Evolutionary conservation across 2,113 vertebrate species (phyloP).

Genomic region (Peromyscus californicus): DNA sequence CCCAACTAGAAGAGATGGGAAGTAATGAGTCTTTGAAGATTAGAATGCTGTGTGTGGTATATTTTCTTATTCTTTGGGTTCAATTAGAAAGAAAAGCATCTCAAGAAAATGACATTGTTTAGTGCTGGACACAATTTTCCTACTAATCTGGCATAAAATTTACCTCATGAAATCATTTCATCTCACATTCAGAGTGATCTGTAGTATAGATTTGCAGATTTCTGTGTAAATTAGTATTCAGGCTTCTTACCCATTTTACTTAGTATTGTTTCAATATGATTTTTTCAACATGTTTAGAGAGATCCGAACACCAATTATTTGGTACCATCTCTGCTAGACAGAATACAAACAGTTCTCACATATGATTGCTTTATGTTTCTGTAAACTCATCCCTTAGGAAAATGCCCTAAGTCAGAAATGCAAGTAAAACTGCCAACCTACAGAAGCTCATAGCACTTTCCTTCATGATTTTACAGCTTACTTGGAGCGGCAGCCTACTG

Average conservation of each 20-base stretch:
- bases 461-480: not conserved
- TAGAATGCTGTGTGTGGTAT: not conserved
- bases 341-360: not conserved
- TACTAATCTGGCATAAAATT: not conserved
- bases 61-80: not conserved
- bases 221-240: not conserved
- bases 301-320: not conserved
- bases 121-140: not conserved
- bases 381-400: not conserved
- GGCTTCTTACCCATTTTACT: not conserved
- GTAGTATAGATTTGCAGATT: not conserved
- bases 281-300: not conserved
- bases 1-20: not conserved
- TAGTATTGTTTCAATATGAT: constrained; percentile 13
- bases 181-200: not conserved
- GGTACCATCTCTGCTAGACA: not conserved
- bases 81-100: not conserved
- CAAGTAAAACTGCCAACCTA: not conserved
- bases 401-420: not conserved
- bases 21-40: not conserved
- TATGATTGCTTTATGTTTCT: not conserved
- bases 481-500: not conserved
- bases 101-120: not conserved
- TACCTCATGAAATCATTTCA: not conserved
- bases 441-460: not conserved